Conservation (phyloP, 2,113 vertebrate genomes). For the Alligator sinensis region DNA sequence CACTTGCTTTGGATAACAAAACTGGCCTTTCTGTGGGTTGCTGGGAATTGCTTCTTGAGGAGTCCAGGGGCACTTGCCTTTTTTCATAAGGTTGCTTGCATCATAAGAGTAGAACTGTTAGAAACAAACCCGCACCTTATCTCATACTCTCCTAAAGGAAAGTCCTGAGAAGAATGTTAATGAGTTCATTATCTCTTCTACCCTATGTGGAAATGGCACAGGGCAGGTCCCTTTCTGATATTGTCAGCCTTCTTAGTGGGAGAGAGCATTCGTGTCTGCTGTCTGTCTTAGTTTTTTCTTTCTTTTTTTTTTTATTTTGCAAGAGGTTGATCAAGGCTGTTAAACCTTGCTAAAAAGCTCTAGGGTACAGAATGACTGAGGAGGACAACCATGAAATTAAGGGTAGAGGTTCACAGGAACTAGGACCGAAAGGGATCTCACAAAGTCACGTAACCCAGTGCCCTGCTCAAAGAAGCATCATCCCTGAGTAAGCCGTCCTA, state of each 20-base stretch:
- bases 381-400: background rate
- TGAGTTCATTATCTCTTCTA: background rate
- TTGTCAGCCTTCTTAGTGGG: no score
- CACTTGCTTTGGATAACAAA: background rate
- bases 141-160: no score
- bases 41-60: accelerated
- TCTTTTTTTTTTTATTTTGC: no score
- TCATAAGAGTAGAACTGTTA: background rate
- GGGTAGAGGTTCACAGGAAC: background rate
- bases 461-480: no score
- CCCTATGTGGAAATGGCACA: background rate
- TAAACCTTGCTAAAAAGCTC: background rate
- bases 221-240: no score
- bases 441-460: no score
- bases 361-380: background rate
- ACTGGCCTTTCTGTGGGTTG: background rate
- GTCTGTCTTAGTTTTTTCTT: no score
- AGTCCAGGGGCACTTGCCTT: background rate
- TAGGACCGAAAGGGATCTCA: no score
- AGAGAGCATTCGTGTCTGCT: no score
- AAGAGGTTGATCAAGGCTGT: no score
- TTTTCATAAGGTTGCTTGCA: background rate
- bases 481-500: no score
- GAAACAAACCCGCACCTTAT: background rate
- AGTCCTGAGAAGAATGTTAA: background rate